A percentile compares a stretch with the other conserved stretches of the same genome.
Evolutionary conservation across 30 jellyfish, hydroid and myxozoan genomes (phyloP).

Genomic region (Aurelia aurita complex sp. Pacific): DNA sequence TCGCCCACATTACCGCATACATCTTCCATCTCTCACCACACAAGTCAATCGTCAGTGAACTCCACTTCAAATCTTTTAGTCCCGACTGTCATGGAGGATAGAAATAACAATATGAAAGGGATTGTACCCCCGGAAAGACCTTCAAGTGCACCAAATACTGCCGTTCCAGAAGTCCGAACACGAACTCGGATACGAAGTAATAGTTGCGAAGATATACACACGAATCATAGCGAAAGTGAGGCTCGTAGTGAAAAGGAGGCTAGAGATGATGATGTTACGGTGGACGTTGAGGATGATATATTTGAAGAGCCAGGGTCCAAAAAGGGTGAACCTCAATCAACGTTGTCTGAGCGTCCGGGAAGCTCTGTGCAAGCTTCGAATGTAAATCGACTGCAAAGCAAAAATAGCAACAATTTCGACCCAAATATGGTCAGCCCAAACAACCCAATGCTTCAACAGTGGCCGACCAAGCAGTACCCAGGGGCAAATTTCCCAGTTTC

Average conservation of each 20-base stretch:
- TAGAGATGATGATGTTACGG: slow-evolving; percentile 8
- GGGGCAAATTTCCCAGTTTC: slow-evolving; percentile 43
- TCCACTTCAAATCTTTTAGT: slow-evolving; percentile 14
- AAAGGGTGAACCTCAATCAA: slow-evolving; percentile 4
- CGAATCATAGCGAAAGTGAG: slow-evolving; percentile 49
- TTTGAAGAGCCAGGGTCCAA: slow-evolving; percentile 29
- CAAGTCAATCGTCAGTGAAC: neutral
- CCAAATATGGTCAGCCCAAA: slow-evolving; percentile 51
- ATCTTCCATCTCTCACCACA: slow-evolving; percentile 16
- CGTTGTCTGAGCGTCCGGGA: neutral
- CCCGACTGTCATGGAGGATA: slow-evolving; percentile 45
- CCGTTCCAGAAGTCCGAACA: slow-evolving; percentile 75
- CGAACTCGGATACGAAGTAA: slow-evolving; percentile 82
- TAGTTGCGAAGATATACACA: slow-evolving; percentile 86
- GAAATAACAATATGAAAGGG: slow-evolving; percentile 70
- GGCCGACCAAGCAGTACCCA: slow-evolving; percentile 46
- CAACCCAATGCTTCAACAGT: slow-evolving; percentile 31
- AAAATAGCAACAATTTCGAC: slow-evolving; percentile 1
- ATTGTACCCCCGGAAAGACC: slow-evolving; percentile 82
- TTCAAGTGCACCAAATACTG: slow-evolving; percentile 88
- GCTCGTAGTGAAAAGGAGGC: slow-evolving; percentile 26
- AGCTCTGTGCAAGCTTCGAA: neutral
- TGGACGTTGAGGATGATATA: slow-evolving; percentile 51
- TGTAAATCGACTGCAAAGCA: neutral
- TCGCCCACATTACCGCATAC: slow-evolving; percentile 60